These are phyloP conservation scores for Caenorhabditis tropicalis DNA, from an alignment of 1,140 invertebrate genomes.

Conservation along the genomic window DNA sequence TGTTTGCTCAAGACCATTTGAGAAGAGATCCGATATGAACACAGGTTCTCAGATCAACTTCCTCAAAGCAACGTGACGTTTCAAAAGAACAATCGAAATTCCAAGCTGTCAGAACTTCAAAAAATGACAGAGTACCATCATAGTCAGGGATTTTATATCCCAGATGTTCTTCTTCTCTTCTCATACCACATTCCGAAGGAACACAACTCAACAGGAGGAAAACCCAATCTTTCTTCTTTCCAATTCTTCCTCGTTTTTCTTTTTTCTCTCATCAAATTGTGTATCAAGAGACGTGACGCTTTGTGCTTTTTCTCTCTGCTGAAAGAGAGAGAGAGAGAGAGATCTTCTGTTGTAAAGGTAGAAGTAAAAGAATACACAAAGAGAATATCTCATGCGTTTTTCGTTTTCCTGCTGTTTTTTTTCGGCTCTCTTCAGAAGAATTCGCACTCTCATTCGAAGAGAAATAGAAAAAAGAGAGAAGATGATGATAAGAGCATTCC, in stretches of 20 bases:
- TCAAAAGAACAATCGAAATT: too few species aligned
- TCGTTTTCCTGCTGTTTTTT: slow-evolving; percentile 15
- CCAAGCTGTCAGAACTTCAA: too few species aligned
- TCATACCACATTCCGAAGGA: slow-evolving; percentile 37
- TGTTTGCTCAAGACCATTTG: neutral
- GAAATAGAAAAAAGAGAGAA: neutral
- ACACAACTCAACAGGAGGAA: slow-evolving; percentile 30
- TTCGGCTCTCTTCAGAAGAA: neutral
- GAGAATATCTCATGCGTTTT: neutral
- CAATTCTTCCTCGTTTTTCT: neutral
- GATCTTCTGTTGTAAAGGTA: neutral
- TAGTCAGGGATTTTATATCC: neutral
- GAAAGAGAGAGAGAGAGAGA: too few species aligned
- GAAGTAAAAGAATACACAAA: slow-evolving; percentile 8
- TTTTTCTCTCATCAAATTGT: neutral
- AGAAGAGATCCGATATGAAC: too few species aligned
- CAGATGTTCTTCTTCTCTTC: slow-evolving; percentile 11
- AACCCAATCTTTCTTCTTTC: slow-evolving; percentile 6
- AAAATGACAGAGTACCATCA: neutral
- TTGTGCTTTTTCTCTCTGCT: neutral
- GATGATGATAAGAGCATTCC: slow-evolving; percentile 3
- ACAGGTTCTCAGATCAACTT: too few species aligned
- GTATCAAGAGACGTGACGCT: slow-evolving; percentile 33
- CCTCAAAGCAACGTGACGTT: too few species aligned
- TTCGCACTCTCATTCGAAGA: neutral